These are phyloP conservation scores for Cichlasoma orientale DNA, from an alignment of 2,797 vertebrate species.

Conservation along the genomic window DNA sequence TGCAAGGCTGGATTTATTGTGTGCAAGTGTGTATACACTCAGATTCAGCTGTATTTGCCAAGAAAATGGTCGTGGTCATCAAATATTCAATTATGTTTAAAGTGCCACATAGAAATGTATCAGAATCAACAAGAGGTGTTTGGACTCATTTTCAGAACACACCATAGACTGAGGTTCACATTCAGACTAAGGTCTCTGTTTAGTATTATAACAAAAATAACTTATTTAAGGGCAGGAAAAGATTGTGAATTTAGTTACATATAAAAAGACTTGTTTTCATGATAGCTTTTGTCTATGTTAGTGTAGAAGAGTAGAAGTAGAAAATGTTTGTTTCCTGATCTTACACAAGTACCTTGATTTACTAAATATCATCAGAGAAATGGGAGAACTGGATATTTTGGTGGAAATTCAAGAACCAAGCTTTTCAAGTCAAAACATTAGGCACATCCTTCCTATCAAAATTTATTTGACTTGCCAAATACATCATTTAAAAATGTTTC, in stretches of 20 bases:
- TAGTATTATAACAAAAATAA: not conserved
- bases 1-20: constrained; percentile 26
- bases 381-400: too few species aligned
- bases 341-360: not conserved
- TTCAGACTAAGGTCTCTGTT: not conserved
- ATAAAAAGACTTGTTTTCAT: not conserved
- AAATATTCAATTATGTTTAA: constrained; percentile 10
- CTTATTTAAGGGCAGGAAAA: not conserved
- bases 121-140: not conserved
- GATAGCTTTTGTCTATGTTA: not conserved
- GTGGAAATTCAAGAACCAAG: too few species aligned
- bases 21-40: not conserved
- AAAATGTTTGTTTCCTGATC: not conserved
- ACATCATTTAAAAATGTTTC: too few species aligned
- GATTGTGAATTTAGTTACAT: not conserved
- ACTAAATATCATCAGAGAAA: not conserved
- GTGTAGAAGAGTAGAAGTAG: not conserved
- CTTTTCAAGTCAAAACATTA: too few species aligned
- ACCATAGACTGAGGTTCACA: not conserved
- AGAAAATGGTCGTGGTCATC: not conserved
- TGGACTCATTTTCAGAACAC: not conserved
- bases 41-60: constrained; percentile 2
- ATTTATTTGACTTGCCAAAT: too few species aligned
- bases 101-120: not conserved
- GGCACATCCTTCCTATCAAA: too few species aligned